Conservation (phyloP, 2,113 vertebrate genomes). For the Python bivittatus region DNA sequence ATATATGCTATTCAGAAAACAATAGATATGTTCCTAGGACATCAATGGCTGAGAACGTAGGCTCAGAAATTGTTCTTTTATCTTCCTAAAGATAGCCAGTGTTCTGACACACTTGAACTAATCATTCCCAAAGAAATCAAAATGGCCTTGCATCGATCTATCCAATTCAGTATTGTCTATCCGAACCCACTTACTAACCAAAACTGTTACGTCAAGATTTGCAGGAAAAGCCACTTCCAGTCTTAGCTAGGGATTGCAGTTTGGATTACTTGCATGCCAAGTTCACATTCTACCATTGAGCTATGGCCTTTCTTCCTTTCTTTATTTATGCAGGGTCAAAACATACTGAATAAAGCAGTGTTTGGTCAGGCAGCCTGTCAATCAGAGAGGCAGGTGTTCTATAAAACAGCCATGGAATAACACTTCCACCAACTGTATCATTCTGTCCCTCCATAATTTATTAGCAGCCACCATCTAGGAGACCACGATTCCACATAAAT, state of each 20-base stretch:
- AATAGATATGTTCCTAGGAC: not conserved
- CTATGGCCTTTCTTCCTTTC: not conserved
- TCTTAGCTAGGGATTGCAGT: not conserved
- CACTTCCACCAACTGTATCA: not conserved
- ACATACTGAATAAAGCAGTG: not conserved
- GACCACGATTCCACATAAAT: not conserved
- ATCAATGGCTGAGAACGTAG: not conserved
- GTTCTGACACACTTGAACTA: not conserved
- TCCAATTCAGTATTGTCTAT: not conserved
- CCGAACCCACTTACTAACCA: not conserved
- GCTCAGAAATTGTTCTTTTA: not conserved
- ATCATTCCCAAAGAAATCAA: not conserved
- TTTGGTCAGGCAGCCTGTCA: not conserved
- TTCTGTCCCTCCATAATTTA: slow-evolving; percentile 7
- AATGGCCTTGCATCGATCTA: not conserved
- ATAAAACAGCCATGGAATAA: slow-evolving; percentile 7
- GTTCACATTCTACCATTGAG: not conserved
- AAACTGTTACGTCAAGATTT: not conserved
- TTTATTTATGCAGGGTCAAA: slow-evolving; percentile 10
- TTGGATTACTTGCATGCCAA: not conserved
- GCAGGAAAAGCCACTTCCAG: not conserved
- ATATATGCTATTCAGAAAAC: not conserved
- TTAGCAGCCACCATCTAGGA: not conserved
- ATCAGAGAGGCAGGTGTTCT: not conserved
- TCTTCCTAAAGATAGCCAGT: not conserved